These are phyloP conservation scores for Porites cylindrica DNA, from an alignment of 92 coral and sea anemone genomes.

Conservation along the genomic window DNA sequence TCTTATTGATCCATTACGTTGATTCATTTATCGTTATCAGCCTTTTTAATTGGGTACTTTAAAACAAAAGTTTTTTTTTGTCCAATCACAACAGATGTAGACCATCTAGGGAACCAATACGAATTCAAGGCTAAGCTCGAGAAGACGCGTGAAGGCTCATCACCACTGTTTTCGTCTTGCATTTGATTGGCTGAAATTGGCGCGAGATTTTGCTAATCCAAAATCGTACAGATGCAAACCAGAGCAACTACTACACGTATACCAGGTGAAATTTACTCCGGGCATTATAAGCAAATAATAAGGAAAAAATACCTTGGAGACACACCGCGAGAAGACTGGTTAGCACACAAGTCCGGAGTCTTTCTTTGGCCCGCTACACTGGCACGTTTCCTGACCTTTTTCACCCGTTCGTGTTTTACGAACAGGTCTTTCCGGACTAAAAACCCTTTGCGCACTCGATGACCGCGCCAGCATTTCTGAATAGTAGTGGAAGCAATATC, in stretches of 20 bases:
- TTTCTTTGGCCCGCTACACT: constrained; percentile 50
- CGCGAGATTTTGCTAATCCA: too few species aligned
- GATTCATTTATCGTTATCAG: too few species aligned
- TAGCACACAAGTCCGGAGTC: constrained; percentile 21
- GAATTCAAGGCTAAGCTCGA: too few species aligned
- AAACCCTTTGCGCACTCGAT: constrained; percentile 73
- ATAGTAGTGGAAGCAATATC: constrained; percentile 87
- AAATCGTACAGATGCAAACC: not conserved
- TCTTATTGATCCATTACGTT: too few species aligned
- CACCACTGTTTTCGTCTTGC: too few species aligned
- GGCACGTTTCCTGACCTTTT: constrained; percentile 55
- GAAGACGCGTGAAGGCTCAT: too few species aligned
- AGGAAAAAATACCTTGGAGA: constrained; percentile 28
- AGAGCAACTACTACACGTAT: not conserved
- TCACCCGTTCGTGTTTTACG: constrained; percentile 72
- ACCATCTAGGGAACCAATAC: too few species aligned
- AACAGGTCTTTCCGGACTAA: constrained; percentile 66
- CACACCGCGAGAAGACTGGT: constrained; percentile 29
- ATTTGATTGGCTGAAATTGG: too few species aligned
- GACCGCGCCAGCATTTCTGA: constrained; percentile 88
- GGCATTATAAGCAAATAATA: not conserved
- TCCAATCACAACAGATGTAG: too few species aligned
- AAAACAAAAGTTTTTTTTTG: too few species aligned
- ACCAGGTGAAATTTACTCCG: not conserved
- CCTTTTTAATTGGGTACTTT: too few species aligned